Evolutionary conservation across 2,888 invertebrate species (phyloP).

Genomic region (Priocnemis perturbator): DNA sequence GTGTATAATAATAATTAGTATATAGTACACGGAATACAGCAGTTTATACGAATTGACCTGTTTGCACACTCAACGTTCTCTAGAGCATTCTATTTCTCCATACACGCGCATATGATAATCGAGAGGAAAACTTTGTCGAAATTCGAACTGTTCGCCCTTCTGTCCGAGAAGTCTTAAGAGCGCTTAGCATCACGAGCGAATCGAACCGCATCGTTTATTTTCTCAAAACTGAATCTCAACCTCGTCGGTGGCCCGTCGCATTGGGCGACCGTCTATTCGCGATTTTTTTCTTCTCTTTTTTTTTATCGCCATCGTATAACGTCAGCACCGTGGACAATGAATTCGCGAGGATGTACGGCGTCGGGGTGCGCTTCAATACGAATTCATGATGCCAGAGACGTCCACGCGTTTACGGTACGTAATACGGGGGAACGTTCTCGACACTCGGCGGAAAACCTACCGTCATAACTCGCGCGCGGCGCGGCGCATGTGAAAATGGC

Average conservation of each 20-base stretch:
- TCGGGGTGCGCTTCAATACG: constrained; percentile 47
- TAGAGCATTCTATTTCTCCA: too few relatives aligned
- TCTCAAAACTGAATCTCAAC: background rate
- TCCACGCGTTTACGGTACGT: constrained; percentile 36
- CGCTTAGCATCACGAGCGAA: background rate
- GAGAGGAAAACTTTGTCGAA: background rate
- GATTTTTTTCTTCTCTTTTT: constrained; percentile 30
- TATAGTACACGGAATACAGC: too few relatives aligned
- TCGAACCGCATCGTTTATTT: background rate
- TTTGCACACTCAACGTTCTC: too few relatives aligned
- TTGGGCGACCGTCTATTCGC: background rate
- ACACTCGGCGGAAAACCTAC: constrained; percentile 39
- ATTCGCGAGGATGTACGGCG: constrained; percentile 33
- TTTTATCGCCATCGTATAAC: constrained; percentile 39
- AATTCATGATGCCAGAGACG: constrained; percentile 39
- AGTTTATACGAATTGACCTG: too few relatives aligned
- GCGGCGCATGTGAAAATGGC: constrained; percentile 57
- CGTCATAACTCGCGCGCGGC: constrained; percentile 55
- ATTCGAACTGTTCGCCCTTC: background rate
- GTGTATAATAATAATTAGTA: too few relatives aligned
- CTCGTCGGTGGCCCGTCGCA: background rate
- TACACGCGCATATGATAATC: background rate
- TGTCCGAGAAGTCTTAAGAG: background rate
- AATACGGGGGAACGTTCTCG: constrained; percentile 42
- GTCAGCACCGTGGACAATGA: constrained; percentile 33